phyloP scores from a whole-genome alignment of 2,888 invertebrate species.

The Auanema freiburgensis region DNA sequence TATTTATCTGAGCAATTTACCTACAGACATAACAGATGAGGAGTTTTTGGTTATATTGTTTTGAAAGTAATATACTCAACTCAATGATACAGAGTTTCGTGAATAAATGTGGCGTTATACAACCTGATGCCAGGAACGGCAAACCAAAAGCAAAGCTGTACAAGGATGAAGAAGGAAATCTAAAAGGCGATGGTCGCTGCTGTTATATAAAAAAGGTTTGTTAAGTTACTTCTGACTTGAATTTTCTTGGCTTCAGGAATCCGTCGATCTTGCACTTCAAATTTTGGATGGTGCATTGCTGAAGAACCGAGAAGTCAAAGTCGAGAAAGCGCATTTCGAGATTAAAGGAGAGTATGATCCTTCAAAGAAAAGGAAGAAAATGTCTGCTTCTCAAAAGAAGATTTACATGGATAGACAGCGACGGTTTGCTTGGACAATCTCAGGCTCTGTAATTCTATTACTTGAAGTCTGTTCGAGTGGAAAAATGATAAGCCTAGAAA shows the following conservation, averaged over 20 bases:
- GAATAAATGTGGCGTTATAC: conserved; percentile 92
- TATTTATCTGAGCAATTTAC: conserved; percentile 91
- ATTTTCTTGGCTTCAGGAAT: conserved; percentile 76
- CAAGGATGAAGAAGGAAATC: conserved; percentile 77
- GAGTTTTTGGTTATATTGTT: conserved; percentile 67
- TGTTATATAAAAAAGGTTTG: conserved; percentile 68
- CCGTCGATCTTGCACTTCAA: conserved; percentile 86
- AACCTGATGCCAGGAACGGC: conserved; percentile 79
- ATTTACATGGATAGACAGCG: conserved; percentile 83
- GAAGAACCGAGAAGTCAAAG: conserved; percentile 72
- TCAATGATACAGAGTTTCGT: conserved; percentile 76
- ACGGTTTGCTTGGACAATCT: conserved; percentile 70
- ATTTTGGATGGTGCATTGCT: conserved; percentile 82
- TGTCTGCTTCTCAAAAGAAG: conserved; percentile 81
- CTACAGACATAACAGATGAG: conserved; percentile 80
- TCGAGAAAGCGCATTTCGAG: conserved; percentile 89
- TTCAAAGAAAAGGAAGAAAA: conserved; percentile 80
- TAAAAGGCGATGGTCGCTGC: conserved; percentile 94
- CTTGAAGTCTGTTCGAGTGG: conserved; percentile 85
- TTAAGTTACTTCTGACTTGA: neutral
- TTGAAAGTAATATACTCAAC: neutral
- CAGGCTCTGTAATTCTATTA: neutral
- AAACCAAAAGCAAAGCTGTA: conserved; percentile 88
- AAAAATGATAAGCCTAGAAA: conserved; percentile 86
- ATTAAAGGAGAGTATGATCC: conserved; percentile 86